These are phyloP conservation scores for Coptotermes formosanus DNA, from an alignment of 1,140 invertebrate genomes.

Conservation along the genomic window DNA sequence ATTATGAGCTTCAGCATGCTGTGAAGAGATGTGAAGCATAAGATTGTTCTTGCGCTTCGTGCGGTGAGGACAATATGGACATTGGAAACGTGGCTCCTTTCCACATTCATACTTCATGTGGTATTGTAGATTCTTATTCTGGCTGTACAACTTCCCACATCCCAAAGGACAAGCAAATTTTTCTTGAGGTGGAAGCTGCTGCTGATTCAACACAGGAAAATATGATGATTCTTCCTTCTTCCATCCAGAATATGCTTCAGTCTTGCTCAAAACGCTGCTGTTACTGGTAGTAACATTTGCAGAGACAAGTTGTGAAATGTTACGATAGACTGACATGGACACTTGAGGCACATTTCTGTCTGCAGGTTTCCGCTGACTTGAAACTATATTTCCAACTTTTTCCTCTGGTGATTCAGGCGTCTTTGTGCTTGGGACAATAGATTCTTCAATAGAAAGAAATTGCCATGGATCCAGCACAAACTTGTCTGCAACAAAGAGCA, in stretches of 20 bases:
- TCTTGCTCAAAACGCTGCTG: background rate
- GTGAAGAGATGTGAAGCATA: constrained; percentile 20
- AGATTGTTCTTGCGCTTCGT: constrained; percentile 29
- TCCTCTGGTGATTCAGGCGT: background rate
- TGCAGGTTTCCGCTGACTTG: too few relatives aligned
- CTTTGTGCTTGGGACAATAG: background rate
- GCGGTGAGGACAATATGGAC: constrained; percentile 45
- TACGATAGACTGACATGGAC: background rate
- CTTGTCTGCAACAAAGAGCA: background rate
- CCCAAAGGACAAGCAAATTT: constrained; percentile 8
- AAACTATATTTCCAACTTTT: background rate
- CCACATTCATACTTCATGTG: constrained; percentile 70
- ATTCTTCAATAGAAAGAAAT: background rate
- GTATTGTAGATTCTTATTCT: constrained; percentile 46
- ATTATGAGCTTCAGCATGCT: background rate
- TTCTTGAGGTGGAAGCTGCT: background rate
- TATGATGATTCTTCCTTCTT: background rate
- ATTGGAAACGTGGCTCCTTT: constrained; percentile 63
- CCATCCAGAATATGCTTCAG: background rate
- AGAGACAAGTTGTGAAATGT: background rate
- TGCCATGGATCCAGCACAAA: background rate
- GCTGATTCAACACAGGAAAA: background rate
- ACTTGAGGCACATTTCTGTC: too few relatives aligned
- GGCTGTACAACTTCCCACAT: constrained; percentile 36
- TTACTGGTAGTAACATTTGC: background rate